Percentiles rank a stretch among this genome's conserved stretches.
Conservation (phyloP, 2,113 vertebrate genomes). For the Xyliphius kryptos region DNA sequence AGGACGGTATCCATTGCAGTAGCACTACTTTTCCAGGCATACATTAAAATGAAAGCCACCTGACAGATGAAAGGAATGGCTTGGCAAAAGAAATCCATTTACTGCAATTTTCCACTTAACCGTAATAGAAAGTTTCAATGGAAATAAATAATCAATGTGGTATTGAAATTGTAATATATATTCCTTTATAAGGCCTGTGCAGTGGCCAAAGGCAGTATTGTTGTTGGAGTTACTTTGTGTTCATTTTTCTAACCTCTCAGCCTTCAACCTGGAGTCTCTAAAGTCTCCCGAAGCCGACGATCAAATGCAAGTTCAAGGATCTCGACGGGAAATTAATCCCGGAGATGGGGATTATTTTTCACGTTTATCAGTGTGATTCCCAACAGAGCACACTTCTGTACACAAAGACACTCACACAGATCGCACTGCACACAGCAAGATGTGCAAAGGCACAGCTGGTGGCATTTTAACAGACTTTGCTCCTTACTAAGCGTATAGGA, state of each 20-base stretch:
- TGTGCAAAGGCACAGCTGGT: slow-evolving; percentile 4
- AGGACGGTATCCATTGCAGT: neutral
- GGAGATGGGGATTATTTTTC: slow-evolving; percentile 12
- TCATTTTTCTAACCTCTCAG: neutral
- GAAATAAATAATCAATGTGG: neutral
- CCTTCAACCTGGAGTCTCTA: neutral
- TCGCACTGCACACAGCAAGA: slow-evolving; percentile 8
- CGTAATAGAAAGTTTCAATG: neutral
- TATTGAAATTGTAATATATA: neutral
- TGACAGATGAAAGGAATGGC: neutral
- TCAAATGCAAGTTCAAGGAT: neutral
- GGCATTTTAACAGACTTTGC: neutral
- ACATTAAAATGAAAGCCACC: slow-evolving; percentile 1
- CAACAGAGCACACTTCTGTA: neutral
- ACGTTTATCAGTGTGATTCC: slow-evolving; percentile 17
- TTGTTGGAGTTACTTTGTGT: neutral
- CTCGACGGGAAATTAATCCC: slow-evolving; percentile 9
- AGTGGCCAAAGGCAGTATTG: neutral
- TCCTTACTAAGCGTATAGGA: neutral
- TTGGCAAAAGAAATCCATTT: neutral
- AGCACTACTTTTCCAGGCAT: neutral
- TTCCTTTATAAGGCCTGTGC: neutral
- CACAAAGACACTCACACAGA: slow-evolving; percentile 5
- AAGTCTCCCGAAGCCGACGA: neutral
- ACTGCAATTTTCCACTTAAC: neutral